Conservation (phyloP, 2,888 invertebrate species). For the Brachyptera putata region DNA sequence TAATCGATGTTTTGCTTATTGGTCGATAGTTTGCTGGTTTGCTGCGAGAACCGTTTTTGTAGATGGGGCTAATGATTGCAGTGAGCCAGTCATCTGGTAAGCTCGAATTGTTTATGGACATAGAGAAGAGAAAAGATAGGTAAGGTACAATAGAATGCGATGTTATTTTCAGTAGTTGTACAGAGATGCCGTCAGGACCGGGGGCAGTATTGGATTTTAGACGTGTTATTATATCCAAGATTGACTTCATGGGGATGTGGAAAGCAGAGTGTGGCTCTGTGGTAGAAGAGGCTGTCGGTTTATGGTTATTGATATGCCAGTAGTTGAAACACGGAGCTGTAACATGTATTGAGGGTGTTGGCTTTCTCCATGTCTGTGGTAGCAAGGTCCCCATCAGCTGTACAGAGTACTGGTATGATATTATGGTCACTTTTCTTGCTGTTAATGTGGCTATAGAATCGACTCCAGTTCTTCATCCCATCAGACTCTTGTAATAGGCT, state of each 20-base stretch:
- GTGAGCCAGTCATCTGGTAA: background rate
- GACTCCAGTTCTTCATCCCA: background rate
- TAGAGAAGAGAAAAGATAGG: background rate
- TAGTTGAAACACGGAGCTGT: background rate
- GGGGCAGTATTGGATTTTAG: background rate
- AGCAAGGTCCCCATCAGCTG: background rate
- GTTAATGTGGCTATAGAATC: background rate
- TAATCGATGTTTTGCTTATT: no score
- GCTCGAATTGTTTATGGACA: background rate
- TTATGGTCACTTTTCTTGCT: background rate
- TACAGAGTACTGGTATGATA: background rate
- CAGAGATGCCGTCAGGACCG: background rate
- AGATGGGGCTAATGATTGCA: background rate
- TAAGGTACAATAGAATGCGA: background rate
- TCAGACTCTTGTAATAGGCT: background rate
- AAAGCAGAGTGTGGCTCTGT: background rate
- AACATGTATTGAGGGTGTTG: background rate
- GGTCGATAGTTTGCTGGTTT: no score
- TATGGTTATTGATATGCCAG: background rate
- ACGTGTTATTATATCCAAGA: background rate
- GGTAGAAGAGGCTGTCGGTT: background rate
- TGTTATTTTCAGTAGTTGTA: background rate
- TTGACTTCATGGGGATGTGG: background rate
- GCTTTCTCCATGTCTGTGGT: background rate
- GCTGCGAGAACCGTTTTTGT: no score